Evolutionary conservation across 2,113 vertebrate species (phyloP), one percentile per base, ranked within the genome.

Genomic region (Galemys pyrenaicus): DNA sequence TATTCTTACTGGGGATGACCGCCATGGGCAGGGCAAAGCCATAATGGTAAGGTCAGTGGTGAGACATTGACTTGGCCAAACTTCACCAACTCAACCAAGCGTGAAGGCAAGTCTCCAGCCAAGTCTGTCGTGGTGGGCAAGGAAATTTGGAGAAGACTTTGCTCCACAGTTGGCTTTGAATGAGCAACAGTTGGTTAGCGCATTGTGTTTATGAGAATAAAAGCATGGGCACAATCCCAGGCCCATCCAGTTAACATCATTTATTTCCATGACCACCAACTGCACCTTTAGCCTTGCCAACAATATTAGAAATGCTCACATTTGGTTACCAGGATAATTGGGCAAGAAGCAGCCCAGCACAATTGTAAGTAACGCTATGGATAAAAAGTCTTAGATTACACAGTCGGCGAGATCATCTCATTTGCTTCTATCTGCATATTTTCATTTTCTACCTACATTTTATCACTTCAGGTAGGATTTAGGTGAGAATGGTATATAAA

Each of bases 141-240:
- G 64, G 12, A 0, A 75, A 93, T 68, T 4, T 75, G 79, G 84
- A 84, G 70, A 85, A 88, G 77, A 9, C 1, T 37, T 89, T 15
- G 7, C 32, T 83, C 24, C 35, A 60, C 3, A 41, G 46, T 35
- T 62, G 86, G 37, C 15, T 89, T 67, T 32, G 70, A 64, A 51
- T 28, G 44, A 94, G 87, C 60, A 87, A 75, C 89, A 95, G 89
- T 94, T 96, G 91, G 80, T 92, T 32, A 95, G 75, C 11, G 13
- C 60, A 89, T 95, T 95, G 83, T 87, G 54, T 92, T 84, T 87
- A 65, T 89, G 75, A 97, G 86, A 95, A 75, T 80, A 91, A 89
- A 49, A 58, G 46, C 37, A n/a, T 19, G 75, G 86, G 46, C 71
- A 73, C 44, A n/a, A 78, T 94, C 60, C 46, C 83, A 96, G 89